Base-by-base conservation (phyloP, 2,797 vertebrate species). In the Sparidentex hasta region DNA sequence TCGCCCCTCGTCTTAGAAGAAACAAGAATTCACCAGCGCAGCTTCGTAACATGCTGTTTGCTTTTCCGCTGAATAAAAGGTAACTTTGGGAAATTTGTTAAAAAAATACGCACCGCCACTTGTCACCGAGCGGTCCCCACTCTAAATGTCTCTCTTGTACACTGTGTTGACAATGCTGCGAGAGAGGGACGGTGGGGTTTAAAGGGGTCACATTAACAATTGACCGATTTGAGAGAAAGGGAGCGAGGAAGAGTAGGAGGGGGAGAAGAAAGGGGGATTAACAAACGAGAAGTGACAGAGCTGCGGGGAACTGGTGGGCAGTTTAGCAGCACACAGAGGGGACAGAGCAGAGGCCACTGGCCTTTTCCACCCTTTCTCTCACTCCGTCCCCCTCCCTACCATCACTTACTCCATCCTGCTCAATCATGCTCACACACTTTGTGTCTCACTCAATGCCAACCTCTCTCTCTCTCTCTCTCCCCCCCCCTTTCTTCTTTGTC, bases 181-280 rank as follows among this genome's bases (percentile, higher is more conserved):
- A 82, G 78, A 80, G 87, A 78, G 88, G 80, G 89, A 67, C 64
- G 25, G 78, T 61, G 68, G 90, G 84, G 91, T 89, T 91, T 91
- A 93, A 93, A 93, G 91, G 88, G 91, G 92, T 93, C 93, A 93
- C 90, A 89, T 87, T 90, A 91, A 94, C 93, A 94, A 91, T 88
- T 85, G 90, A 91, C 87, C 77, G 81, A 82, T 83, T 85, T 85
- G 87, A 92, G 89, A 81, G 90, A 93, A 90, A 88, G 88, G 86
- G 87, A 86, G 78, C 66, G 76, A 87, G 79, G 81, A 89, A 86
- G 84, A 83, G 89, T 83, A 87, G 82, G 81, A 87, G 90, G 87
- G 87, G 90, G 88, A 82, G 86, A 87, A 91, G 75, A 91, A 83
- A 84, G 66, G 90, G 68, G 87, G 84, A 93, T 94, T 90, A 92